Base-by-base conservation (phyloP, 2,797 vertebrate genomes). In the Cephalopachus bancanus region DNA sequence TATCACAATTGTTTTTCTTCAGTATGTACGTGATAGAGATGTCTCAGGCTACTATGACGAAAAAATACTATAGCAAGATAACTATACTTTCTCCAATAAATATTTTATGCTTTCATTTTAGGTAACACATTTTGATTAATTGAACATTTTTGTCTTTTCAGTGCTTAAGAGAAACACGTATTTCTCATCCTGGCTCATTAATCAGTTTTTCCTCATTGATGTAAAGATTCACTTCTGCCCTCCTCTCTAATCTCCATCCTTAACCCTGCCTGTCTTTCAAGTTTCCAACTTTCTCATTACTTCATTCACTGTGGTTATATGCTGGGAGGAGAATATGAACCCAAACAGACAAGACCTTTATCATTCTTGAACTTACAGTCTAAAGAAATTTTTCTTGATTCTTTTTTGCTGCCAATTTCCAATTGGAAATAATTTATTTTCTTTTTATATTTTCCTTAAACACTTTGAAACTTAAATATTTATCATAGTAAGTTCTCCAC, bases 41-140 rank as follows among this genome's bases (percentile, higher is more conserved):
- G 10, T 88, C 16, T 12, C 14, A 89, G 60, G 16, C 5, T 78
- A 59, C 55, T 67, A 3, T 93, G 49, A 71, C 5, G 16, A 3
- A 89, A 95, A 62, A 28, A 30, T 51, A 28, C 2, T 12, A 3
- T 89, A 75, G 49, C 6, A 74, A 87, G 10, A 15, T 67, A 76
- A 90, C 19, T 86, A 28, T 3, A 57, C 83, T 97, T 75, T 86
- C 28, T 96, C 10, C 7, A 51, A 60, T 93, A 76, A 62, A 87
- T 55, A 26, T 26, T 57, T 87, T 59, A 22, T 71, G 30, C 7
- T 79, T 95, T 80, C 24, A 95, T 74, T 93, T 84, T 59, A 79
- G 30, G 64, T 59, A 49, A 24, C n/a, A 53, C 78, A 53, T n/a
- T 92, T 83, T 69, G 78, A n/a, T 78, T 60, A 44, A 24, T 60